Percentiles rank a stretch among this genome's conserved stretches.
Conservation (phyloP, 2,888 invertebrate species). For the Papilio elwesi region DNA sequence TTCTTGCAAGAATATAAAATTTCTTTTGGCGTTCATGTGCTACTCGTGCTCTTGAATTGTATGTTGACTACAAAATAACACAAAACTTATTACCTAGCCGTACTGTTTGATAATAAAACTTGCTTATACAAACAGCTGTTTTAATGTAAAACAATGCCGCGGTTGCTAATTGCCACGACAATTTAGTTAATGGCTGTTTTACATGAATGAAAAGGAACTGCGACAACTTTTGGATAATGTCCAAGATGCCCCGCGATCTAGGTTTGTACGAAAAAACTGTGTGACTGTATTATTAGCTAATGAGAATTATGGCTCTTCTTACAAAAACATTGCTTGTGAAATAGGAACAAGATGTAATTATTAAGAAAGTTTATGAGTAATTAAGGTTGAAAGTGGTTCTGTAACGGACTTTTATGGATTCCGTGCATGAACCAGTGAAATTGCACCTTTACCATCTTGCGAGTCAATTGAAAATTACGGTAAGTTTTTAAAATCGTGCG, state of each 20-base stretch:
- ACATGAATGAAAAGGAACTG: conserved; percentile 40
- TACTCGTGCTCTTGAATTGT: no score
- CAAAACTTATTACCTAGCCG: not conserved
- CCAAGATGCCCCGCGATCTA: conserved; percentile 29
- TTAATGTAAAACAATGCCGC: conserved; percentile 37
- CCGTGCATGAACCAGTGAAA: not conserved
- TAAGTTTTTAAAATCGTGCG: no score
- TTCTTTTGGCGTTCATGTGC: no score
- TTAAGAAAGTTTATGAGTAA: not conserved
- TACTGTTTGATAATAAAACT: conserved; percentile 15
- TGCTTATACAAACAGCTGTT: not conserved
- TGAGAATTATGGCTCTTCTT: conserved; percentile 4
- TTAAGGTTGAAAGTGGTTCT: not conserved
- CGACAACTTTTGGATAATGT: conserved; percentile 33
- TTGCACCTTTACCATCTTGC: not conserved
- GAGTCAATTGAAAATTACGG: not conserved
- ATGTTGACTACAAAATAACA: not conserved
- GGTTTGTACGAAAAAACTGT: conserved; percentile 24
- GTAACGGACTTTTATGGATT: not conserved
- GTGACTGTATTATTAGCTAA: conserved; percentile 13
- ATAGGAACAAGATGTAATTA: not conserved
- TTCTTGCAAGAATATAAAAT: no score
- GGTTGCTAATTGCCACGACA: conserved; percentile 34
- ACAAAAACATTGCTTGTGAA: not conserved
- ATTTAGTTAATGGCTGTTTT: conserved; percentile 39